These are phyloP conservation scores for Spea hammondii DNA, from an alignment of 2,797 vertebrate species.

Conservation along the genomic window DNA sequence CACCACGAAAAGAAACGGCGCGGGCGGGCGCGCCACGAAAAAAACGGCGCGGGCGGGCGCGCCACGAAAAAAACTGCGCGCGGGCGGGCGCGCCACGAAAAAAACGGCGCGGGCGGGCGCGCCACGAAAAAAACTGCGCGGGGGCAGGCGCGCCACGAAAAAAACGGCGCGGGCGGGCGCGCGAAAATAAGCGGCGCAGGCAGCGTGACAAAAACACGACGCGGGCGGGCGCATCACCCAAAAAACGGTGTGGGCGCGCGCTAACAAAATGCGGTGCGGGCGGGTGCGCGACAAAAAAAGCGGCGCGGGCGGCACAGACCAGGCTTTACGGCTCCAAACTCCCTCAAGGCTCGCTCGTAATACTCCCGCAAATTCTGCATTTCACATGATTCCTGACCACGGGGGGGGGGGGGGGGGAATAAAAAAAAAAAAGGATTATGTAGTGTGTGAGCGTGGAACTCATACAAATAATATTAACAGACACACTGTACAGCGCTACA, in stretches of 20 bases:
- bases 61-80: too few relatives aligned
- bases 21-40: not conserved
- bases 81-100: not conserved
- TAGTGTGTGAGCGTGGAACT: not conserved
- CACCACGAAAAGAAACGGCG: too few relatives aligned
- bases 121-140: not conserved
- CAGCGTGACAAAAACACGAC: not conserved
- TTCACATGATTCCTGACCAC: constrained; percentile 75
- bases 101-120: not conserved
- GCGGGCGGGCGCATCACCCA: not conserved
- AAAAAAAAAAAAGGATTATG: not conserved
- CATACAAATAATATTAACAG: too few relatives aligned
- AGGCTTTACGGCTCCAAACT: constrained; percentile 82
- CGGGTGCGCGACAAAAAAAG: not conserved
- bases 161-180: too few relatives aligned
- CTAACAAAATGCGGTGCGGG: too few relatives aligned
- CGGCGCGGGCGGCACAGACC: constrained; percentile 67
- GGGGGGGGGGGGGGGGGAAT: too few relatives aligned
- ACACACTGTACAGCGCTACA: too few relatives aligned
- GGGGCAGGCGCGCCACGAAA: not conserved
- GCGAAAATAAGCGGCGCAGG: not conserved
- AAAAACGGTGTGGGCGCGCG: not conserved
- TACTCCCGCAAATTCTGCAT: constrained; percentile 84
- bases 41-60: too few relatives aligned
- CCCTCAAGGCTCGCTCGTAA: constrained; percentile 89